Conservation (phyloP, 2,888 invertebrate species). For the Eupelmus urozonus region DNA sequence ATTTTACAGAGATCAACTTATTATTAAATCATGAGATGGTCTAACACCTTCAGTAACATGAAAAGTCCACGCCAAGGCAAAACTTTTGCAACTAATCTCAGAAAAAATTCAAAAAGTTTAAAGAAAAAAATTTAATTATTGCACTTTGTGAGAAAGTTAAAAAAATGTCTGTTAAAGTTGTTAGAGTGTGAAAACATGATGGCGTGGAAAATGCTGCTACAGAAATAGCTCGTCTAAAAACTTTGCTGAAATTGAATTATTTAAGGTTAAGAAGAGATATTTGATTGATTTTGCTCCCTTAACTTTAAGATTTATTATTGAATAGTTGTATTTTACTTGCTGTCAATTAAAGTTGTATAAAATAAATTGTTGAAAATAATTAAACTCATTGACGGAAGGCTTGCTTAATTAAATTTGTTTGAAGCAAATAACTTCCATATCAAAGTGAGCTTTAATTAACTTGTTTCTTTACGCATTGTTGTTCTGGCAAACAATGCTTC, state of each 20-base stretch:
- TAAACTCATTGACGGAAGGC: too few species aligned
- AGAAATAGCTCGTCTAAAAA: neutral
- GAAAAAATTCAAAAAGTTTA: conserved; percentile 5
- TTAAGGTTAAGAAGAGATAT: neutral
- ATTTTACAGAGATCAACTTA: too few species aligned
- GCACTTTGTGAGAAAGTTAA: conserved; percentile 9
- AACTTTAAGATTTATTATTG: too few species aligned
- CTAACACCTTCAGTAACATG: neutral
- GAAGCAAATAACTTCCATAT: too few species aligned
- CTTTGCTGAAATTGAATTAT: conserved; percentile 3
- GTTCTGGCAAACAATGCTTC: too few species aligned
- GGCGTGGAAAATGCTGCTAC: neutral
- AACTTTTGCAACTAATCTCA: conserved; percentile 9
- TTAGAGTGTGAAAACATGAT: conserved; percentile 15
- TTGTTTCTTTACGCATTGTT: too few species aligned
- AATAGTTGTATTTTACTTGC: too few species aligned
- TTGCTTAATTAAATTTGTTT: too few species aligned
- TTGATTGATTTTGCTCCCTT: too few species aligned
- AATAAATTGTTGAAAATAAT: too few species aligned
- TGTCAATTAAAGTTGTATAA: too few species aligned
- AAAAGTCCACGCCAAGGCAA: neutral
- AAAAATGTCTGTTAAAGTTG: conserved; percentile 16
- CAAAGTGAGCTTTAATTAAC: too few species aligned
- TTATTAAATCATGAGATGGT: neutral
- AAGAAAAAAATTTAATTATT: conserved; percentile 28